Evolutionary conservation across 2,888 invertebrate species (phyloP), one percentile per base, ranked within the genome.

Genomic region (Drepanosiphum platanoidis): DNA sequence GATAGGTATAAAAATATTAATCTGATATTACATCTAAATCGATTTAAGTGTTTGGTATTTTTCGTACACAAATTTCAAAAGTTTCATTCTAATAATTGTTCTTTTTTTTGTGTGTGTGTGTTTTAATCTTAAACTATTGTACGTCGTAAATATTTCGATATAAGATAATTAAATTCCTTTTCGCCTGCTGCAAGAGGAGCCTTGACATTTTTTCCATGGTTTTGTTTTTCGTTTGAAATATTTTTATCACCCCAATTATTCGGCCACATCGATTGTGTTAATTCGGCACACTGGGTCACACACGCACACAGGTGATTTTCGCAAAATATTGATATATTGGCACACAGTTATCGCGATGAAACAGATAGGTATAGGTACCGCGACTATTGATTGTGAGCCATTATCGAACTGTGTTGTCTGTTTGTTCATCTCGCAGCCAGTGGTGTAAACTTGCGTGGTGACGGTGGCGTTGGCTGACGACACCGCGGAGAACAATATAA

Each of bases 201-300:
- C 80, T 80, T 80, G 80, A 80, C 80, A 80, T 80, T 80, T 80
- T 68, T 78, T 80, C 0, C 4, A 66, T 42, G 22, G n/a, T 77
- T 78, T 9, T 27, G 27, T 80, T 70, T 64, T 36, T 70, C 46
- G 68, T 70, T 70, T 64, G 30, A 78, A 64, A 64, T 78, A 39
- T 22, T 78, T 77, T 78, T 64, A 78, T 61, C 79, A 46, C 79
- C 30, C 46, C 39, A 61, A 77, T 30, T 36, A 61, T n/a, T n/a
- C n/a, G n/a, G 13, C 34, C 39, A 30, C 13, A n/a, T 68, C 79
- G 32, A 80, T 80, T 80, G 79, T 79, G 18, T 68, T 58, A 22
- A 70, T 70, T 52, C 36, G 18, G 80, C 80, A 70, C 80, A 80
- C 70, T 68, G 34, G 68, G 80, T 68, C 68, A 46, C 42, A 8